These are phyloP conservation scores for Gerris lacustris DNA, from an alignment of 2,888 invertebrate genomes.

Conservation along the genomic window DNA sequence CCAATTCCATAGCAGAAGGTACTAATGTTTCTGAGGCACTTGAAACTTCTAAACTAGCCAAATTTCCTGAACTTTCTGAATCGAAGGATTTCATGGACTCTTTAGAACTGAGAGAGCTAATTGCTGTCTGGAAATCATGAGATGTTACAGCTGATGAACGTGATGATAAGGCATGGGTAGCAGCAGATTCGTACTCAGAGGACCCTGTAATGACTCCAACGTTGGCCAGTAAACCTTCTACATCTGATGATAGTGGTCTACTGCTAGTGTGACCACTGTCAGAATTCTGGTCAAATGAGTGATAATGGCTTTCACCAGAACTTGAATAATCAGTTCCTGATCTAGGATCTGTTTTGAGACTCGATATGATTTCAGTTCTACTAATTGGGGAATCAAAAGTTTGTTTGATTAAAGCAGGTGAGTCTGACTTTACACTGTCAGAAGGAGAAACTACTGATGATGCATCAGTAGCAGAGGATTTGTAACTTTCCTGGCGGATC, in stretches of 20 bases:
- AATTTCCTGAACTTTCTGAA: slow-evolving; percentile 76
- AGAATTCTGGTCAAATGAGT: slow-evolving; percentile 65
- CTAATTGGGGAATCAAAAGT: slow-evolving; percentile 2
- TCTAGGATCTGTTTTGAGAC: slow-evolving; percentile 2
- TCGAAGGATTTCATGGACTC: slow-evolving; percentile 83
- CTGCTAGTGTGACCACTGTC: slow-evolving; percentile 48
- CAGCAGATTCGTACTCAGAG: slow-evolving; percentile 63
- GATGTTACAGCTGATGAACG: slow-evolving; percentile 54
- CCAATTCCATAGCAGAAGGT: slow-evolving; percentile 72
- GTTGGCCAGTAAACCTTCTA: slow-evolving; percentile 55
- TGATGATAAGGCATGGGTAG: slow-evolving; percentile 62
- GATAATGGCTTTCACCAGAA: slow-evolving; percentile 79
- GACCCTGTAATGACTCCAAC: slow-evolving; percentile 50
- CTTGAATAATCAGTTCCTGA: slow-evolving; percentile 49
- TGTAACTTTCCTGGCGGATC: slow-evolving; percentile 21
- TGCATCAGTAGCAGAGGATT: slow-evolving; percentile 6
- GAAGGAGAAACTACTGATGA: slow-evolving; percentile 6
- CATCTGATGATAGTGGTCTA: slow-evolving; percentile 73
- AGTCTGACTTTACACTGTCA: slow-evolving; percentile 6
- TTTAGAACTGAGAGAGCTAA: slow-evolving; percentile 73
- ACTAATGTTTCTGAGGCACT: slow-evolving; percentile 84
- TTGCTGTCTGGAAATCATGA: slow-evolving; percentile 75
- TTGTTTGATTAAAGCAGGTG: slow-evolving; percentile 10
- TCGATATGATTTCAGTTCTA: not conserved
- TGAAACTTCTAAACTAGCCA: slow-evolving; percentile 71